phyloP scores from a whole-genome alignment of 2,797 vertebrate genomes.

The Podargus strigoides region DNA sequence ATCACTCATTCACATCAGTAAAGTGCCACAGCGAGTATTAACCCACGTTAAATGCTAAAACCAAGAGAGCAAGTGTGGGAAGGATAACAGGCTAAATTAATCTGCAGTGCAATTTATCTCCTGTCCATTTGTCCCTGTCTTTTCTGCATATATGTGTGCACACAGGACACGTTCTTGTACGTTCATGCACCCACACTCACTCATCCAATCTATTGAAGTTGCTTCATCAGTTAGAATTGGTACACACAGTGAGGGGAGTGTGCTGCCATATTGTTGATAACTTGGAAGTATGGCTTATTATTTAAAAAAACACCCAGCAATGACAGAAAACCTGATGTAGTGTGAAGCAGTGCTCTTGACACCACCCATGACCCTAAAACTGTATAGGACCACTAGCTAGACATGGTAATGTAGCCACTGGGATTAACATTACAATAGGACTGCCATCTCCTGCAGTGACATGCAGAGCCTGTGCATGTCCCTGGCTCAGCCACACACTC shows the following conservation, averaged over 20 bases:
- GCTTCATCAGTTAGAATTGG: too few species aligned
- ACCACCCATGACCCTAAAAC: neutral
- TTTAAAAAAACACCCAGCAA: neutral
- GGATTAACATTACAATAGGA: neutral
- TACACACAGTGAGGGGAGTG: fast-evolving
- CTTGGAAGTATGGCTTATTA: neutral
- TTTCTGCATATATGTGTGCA: neutral
- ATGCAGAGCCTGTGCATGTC: fast-evolving
- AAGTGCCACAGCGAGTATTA: neutral
- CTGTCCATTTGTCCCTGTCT: neutral
- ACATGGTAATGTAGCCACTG: neutral
- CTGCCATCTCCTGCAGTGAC: neutral
- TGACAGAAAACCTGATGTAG: neutral
- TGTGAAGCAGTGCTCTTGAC: neutral
- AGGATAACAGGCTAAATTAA: neutral
- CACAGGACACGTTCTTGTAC: neutral
- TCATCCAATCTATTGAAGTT: neutral
- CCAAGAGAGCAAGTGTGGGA: neutral
- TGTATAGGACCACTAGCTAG: neutral
- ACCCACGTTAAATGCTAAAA: neutral
- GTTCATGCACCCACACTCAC: fast-evolving
- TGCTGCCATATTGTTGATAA: neutral
- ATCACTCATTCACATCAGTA: conserved; percentile 26
- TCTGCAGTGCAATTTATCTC: neutral
- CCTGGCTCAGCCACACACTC: too few species aligned